phyloP scores from a whole-genome alignment of 2,888 invertebrate species.

The Sinhomidia bicolor region DNA sequence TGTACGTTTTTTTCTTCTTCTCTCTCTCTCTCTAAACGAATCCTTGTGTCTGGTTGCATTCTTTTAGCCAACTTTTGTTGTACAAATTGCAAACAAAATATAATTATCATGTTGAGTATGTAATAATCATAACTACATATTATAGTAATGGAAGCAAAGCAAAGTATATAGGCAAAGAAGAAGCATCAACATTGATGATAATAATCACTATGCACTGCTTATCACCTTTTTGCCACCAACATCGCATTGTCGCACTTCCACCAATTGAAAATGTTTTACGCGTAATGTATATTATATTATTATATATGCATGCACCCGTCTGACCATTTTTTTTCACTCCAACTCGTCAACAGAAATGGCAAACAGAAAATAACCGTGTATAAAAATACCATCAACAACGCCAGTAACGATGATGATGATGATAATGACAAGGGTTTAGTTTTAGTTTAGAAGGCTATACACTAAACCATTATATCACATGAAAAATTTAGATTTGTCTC shows the following conservation, averaged over 20 bases:
- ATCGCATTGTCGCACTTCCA: not conserved
- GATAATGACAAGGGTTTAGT: slow-evolving; percentile 8
- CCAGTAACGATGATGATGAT: not conserved
- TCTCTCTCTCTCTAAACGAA: slow-evolving; percentile 19
- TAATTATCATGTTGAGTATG: slow-evolving; percentile 52
- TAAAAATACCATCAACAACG: slow-evolving; percentile 16
- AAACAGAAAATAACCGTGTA: slow-evolving; percentile 58
- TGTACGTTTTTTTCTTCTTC: not conserved
- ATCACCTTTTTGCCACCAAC: slow-evolving; percentile 34
- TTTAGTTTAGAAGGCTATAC: slow-evolving; percentile 55
- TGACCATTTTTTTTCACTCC: not conserved
- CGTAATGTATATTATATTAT: not conserved
- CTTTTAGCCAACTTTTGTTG: slow-evolving; percentile 33
- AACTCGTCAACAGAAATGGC: slow-evolving; percentile 59
- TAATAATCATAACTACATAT: slow-evolving; percentile 52
- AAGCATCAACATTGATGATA: not conserved
- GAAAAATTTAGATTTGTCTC: slow-evolving; percentile 52
- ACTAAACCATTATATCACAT: slow-evolving; percentile 8
- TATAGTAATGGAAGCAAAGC: not conserved
- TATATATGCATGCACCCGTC: slow-evolving; percentile 10
- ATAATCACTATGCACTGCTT: not conserved
- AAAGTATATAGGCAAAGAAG: not conserved
- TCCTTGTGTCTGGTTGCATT: slow-evolving; percentile 30
- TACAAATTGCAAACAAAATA: slow-evolving; percentile 47
- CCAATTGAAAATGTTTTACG: not conserved